These are phyloP conservation scores for Tenthredo mesomela DNA, from an alignment of 2,888 invertebrate species.

Conservation along the genomic window DNA sequence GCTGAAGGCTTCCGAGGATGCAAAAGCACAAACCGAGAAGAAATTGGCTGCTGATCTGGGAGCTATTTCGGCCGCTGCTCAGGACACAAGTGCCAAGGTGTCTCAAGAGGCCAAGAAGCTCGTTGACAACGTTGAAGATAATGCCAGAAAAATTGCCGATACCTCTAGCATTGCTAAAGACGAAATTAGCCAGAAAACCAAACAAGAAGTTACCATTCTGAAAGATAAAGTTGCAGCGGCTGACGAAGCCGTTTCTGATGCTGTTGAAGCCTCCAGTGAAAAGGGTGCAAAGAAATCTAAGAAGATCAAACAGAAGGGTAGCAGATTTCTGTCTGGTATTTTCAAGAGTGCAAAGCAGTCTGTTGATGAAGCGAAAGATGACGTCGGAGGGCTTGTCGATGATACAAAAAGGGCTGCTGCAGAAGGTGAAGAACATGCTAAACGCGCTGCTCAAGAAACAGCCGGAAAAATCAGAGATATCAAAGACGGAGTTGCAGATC, in stretches of 20 bases:
- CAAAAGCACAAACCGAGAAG: neutral
- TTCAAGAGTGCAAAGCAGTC: conserved; percentile 34
- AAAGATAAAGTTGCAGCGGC: conserved; percentile 54
- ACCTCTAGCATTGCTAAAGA: conserved; percentile 48
- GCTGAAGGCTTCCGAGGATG: neutral
- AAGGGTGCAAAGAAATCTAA: conserved; percentile 53
- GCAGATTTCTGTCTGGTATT: conserved; percentile 33
- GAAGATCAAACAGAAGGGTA: conserved; percentile 45
- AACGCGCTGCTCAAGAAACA: conserved; percentile 64
- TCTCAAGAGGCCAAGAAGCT: conserved; percentile 37
- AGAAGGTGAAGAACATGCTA: conserved; percentile 64
- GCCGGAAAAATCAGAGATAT: conserved; percentile 59
- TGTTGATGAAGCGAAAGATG: conserved; percentile 48
- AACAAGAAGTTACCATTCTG: conserved; percentile 53
- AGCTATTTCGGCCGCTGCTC: conserved; percentile 28
- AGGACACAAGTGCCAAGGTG: conserved; percentile 28
- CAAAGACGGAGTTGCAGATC: conserved; percentile 60
- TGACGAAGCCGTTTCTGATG: conserved; percentile 51
- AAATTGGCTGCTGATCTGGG: conserved; percentile 24
- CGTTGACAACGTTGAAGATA: conserved; percentile 5
- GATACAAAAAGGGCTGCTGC: conserved; percentile 53
- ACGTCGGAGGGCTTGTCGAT: conserved; percentile 21
- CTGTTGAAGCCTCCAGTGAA: conserved; percentile 36
- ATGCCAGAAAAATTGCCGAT: conserved; percentile 45
- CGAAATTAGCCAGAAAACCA: conserved; percentile 54